These are phyloP conservation scores for Syngnathus scovelli DNA, from an alignment of 2,113 vertebrate genomes.

Conservation along the genomic window DNA sequence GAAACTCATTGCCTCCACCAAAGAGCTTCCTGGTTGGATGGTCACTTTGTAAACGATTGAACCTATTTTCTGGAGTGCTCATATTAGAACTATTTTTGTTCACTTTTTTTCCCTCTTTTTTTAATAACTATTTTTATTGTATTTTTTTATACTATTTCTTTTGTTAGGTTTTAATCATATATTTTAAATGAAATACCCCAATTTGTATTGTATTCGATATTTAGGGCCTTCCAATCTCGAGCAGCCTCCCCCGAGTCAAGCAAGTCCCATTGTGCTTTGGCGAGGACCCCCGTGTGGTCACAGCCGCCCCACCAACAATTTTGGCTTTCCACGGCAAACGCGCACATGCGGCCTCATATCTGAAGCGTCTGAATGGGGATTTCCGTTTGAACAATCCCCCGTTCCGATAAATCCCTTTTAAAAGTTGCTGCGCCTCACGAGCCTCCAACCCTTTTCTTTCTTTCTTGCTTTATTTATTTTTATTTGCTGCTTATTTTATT, in stretches of 20 bases:
- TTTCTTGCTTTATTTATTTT: constrained; percentile 79
- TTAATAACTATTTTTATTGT: too few relatives aligned
- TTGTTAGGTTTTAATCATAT: too few relatives aligned
- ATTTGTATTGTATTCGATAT: too few relatives aligned
- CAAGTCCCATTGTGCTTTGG: background rate
- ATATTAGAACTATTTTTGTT: too few relatives aligned
- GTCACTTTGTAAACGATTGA: background rate
- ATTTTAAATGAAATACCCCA: too few relatives aligned
- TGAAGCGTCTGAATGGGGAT: constrained; percentile 90
- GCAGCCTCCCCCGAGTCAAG: background rate
- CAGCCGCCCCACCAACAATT: constrained; percentile 27
- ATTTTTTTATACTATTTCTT: too few relatives aligned
- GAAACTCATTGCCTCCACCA: background rate
- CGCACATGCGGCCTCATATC: constrained; percentile 86
- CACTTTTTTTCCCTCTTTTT: too few relatives aligned
- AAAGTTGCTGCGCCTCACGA: constrained; percentile 85
- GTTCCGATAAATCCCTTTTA: constrained; percentile 95
- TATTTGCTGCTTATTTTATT: constrained; percentile 31
- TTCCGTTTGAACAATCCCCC: constrained; percentile 97
- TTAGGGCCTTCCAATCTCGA: too few relatives aligned
- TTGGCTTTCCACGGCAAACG: constrained; percentile 48
- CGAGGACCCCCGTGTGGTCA: constrained; percentile 40
- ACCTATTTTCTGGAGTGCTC: too few relatives aligned
- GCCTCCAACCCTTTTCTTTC: constrained; percentile 80
- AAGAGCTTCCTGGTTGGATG: background rate